phyloP scores from a whole-genome alignment of 2,888 invertebrate genomes.

The Tuta absoluta region DNA sequence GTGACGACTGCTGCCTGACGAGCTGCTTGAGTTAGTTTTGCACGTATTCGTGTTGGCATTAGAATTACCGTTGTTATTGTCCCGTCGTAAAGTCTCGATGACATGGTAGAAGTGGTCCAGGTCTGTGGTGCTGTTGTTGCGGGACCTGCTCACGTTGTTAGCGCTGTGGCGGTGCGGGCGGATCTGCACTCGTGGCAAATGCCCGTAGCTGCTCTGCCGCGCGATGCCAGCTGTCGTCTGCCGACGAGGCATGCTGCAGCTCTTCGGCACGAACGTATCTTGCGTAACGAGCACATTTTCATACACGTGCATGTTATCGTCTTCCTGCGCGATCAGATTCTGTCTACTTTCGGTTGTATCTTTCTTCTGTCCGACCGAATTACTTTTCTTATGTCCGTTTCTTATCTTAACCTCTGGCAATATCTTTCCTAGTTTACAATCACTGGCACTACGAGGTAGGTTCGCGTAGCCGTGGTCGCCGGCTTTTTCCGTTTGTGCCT shows the following conservation, averaged over 20 bases:
- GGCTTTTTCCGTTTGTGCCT: constrained; percentile 48
- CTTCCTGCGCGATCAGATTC: constrained; percentile 71
- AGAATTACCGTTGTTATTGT: constrained; percentile 36
- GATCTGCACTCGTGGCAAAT: constrained; percentile 63
- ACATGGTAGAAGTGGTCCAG: constrained; percentile 70
- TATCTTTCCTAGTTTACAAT: constrained; percentile 67
- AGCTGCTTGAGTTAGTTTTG: constrained; percentile 62
- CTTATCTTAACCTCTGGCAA: constrained; percentile 56
- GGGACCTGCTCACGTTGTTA: constrained; percentile 58
- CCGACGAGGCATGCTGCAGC: constrained; percentile 75
- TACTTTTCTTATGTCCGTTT: constrained; percentile 71
- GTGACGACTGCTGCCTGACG: constrained; percentile 60
- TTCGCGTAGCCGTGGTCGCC: constrained; percentile 66
- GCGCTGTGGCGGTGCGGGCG: constrained; percentile 64
- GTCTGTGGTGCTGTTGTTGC: constrained; percentile 58
- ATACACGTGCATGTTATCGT: constrained; percentile 69
- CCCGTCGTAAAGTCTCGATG: constrained; percentile 62
- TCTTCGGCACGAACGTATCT: constrained; percentile 65
- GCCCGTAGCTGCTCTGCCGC: constrained; percentile 70
- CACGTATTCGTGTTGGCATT: constrained; percentile 41
- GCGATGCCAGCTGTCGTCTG: constrained; percentile 59
- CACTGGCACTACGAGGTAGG: constrained; percentile 71
- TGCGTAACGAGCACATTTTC: constrained; percentile 65
- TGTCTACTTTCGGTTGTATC: constrained; percentile 75
- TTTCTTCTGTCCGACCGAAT: constrained; percentile 70